Evolutionary conservation across 2,113 vertebrate genomes (phyloP).

Genomic region (Kobus ellipsiprymnus): DNA sequence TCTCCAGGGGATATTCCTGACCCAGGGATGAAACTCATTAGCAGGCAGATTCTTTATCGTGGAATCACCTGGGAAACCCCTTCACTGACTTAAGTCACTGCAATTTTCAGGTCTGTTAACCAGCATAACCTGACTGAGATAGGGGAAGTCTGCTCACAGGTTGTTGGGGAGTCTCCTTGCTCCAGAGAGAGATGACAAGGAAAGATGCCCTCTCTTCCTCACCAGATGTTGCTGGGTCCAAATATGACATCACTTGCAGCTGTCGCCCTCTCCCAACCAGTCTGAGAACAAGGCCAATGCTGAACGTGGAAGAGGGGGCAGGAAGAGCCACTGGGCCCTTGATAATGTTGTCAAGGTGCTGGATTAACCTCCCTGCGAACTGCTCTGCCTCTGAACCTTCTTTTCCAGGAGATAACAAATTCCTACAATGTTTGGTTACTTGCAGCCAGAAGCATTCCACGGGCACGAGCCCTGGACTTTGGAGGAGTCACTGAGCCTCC

Average conservation of each 20-base stretch:
- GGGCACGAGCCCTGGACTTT: background rate
- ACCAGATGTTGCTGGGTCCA: background rate
- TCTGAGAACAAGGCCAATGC: background rate
- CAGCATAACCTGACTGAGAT: background rate
- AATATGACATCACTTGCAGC: fast-evolving
- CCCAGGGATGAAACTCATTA: background rate
- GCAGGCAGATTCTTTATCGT: background rate
- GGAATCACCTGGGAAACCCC: background rate
- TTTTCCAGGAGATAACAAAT: background rate
- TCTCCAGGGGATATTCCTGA: background rate
- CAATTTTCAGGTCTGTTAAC: background rate
- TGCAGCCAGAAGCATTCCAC: background rate
- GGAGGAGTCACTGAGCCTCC: background rate
- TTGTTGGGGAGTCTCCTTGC: background rate
- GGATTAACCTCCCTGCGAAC: background rate
- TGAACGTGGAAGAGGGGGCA: background rate
- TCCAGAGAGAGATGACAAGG: background rate
- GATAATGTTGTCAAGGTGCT: background rate
- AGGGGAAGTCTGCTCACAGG: background rate
- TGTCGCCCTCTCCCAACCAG: background rate
- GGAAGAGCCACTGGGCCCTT: background rate
- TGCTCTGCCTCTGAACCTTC: background rate
- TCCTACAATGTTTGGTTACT: background rate
- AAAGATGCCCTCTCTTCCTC: background rate
- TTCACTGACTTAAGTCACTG: background rate